Percentiles rank a stretch among this genome's conserved stretches.
Conservation (phyloP, 2,888 invertebrate genomes). For the Mechanitis mazaeus region DNA sequence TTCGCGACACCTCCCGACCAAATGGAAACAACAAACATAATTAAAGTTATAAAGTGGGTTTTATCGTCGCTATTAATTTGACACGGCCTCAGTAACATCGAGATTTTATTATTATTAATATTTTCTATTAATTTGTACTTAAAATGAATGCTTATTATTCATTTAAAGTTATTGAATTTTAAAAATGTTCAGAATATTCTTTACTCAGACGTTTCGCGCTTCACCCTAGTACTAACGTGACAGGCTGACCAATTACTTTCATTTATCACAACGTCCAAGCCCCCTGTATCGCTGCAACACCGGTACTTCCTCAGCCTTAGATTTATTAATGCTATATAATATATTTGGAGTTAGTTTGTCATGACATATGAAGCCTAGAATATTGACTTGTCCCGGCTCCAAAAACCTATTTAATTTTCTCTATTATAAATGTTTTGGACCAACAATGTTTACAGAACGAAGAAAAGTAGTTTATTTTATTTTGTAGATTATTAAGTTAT, state of each 20-base stretch:
- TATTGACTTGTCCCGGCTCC: no score
- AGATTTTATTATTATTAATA: no score
- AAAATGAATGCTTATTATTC: no score
- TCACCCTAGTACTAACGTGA: slow-evolving; percentile 36
- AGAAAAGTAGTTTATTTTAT: no score
- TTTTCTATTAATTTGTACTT: no score
- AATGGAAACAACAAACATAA: slow-evolving; percentile 11
- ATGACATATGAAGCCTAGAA: slow-evolving; percentile 4
- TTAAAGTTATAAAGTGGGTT: background rate
- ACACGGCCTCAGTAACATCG: no score
- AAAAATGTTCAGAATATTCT: background rate
- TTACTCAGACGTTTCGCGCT: slow-evolving; percentile 26
- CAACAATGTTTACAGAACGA: no score
- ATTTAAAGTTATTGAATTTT: no score
- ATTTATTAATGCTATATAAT: slow-evolving; percentile 23
- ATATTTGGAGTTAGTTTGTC: slow-evolving; percentile 19
- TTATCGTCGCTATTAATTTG: slow-evolving; percentile 1
- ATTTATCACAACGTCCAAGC: slow-evolving; percentile 44
- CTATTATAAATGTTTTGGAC: no score
- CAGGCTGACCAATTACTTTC: slow-evolving; percentile 51
- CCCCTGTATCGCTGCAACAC: slow-evolving; percentile 39
- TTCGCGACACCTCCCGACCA: slow-evolving; percentile 18
- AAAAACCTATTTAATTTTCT: no score
- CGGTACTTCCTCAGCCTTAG: slow-evolving; percentile 17
- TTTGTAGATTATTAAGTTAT: no score